Evolutionary conservation across 2,113 vertebrate genomes (phyloP).

Genomic region (Scytalopus superciliaris): DNA sequence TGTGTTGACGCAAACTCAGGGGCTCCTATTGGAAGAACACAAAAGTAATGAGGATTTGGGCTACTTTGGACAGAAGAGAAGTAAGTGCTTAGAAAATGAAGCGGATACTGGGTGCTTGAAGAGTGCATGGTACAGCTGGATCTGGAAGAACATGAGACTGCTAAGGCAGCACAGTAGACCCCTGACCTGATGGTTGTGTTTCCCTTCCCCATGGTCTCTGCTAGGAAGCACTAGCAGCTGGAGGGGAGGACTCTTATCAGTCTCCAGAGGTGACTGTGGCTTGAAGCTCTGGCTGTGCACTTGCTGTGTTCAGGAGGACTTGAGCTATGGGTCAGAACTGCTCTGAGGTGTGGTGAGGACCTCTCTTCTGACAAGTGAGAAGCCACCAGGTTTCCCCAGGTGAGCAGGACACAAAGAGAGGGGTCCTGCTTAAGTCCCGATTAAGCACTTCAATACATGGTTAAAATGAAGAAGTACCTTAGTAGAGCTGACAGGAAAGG

Average conservation of each 20-base stretch:
- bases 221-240: background rate
- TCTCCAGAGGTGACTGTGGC: background rate
- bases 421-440: background rate
- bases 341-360: background rate
- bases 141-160: background rate
- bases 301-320: background rate
- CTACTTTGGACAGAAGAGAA: background rate
- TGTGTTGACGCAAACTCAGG: background rate
- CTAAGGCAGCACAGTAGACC: background rate
- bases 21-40: background rate
- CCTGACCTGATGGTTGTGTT: background rate
- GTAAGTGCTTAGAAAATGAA: background rate
- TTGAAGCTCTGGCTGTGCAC: background rate
- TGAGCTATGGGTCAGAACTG: background rate
- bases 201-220: background rate
- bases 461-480: background rate
- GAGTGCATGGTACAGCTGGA: background rate
- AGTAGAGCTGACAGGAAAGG: background rate
- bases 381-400: background rate
- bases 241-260: background rate
- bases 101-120: background rate
- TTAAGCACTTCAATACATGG: background rate
- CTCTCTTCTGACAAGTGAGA: background rate
- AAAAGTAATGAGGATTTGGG: background rate
- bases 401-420: background rate